A percentile compares a stretch with the other conserved stretches of the same genome.
phyloP scores from a whole-genome alignment of 2,113 vertebrate species.

The Hoplias malabaricus region DNA sequence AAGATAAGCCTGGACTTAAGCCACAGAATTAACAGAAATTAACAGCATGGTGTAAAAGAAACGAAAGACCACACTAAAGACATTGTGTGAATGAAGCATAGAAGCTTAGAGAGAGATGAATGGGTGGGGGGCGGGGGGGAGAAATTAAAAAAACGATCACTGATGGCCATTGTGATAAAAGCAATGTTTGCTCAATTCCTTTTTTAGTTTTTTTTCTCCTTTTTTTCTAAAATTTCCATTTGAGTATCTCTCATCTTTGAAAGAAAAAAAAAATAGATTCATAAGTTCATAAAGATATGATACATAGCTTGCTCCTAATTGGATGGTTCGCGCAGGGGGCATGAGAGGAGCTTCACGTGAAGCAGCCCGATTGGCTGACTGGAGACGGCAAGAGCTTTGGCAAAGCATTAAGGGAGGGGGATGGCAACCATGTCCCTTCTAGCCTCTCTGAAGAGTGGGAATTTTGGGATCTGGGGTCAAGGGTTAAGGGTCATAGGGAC shows the following conservation, averaged over 20 bases:
- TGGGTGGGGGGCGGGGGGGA: conserved; percentile 40
- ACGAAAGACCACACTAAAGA: conserved; percentile 31
- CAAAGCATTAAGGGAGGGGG: conserved; percentile 75
- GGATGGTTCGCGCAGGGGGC: conserved; percentile 43
- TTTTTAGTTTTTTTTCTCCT: conserved; percentile 7
- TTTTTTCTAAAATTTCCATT: conserved; percentile 30
- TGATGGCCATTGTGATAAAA: conserved; percentile 58
- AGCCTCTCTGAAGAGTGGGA: conserved; percentile 77
- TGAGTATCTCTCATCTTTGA: conserved; percentile 26
- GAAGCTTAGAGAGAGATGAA: too few species aligned
- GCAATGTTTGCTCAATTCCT: conserved; percentile 31
- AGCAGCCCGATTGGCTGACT: conserved; percentile 43
- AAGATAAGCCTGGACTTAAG: background rate
- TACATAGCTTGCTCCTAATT: conserved; percentile 47
- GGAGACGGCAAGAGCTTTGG: conserved; percentile 82
- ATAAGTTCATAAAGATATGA: conserved; percentile 48
- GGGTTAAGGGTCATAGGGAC: conserved; percentile 24
- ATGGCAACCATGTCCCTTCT: conserved; percentile 78
- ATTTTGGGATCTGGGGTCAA: conserved; percentile 2
- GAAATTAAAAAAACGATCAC: conserved; percentile 45
- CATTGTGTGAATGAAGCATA: conserved; percentile 55
- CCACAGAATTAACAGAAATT: background rate
- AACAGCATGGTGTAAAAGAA: conserved; percentile 40
- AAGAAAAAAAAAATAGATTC: conserved; percentile 50
- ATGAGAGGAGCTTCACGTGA: conserved; percentile 52